Percentiles rank a stretch among this genome's conserved stretches.
These are phyloP conservation scores for Drosophila auraria DNA, from an alignment of 1,140 invertebrate species.

Conservation along the genomic window DNA sequence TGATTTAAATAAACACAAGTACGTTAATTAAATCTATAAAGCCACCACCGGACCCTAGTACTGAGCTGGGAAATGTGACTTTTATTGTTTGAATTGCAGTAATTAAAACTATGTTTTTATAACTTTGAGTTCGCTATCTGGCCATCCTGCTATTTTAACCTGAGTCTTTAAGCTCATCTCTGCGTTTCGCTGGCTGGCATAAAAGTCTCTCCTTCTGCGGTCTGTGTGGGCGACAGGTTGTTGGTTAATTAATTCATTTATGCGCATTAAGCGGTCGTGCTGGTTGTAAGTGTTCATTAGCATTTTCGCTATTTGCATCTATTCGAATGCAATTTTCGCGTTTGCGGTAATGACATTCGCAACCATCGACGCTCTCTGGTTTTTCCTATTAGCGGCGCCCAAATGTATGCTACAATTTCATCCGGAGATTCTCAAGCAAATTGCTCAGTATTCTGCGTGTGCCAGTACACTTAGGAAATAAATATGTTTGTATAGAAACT, in stretches of 20 bases:
- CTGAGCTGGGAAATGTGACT: conserved; percentile 15
- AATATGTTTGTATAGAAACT: not conserved
- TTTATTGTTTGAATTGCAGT: conserved; percentile 40
- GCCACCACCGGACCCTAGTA: not conserved
- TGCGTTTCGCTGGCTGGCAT: conserved; percentile 7
- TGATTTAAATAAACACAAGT: conserved; percentile 36
- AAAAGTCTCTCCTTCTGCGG: not conserved
- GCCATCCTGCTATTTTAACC: conserved; percentile 2
- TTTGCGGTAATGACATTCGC: conserved; percentile 40
- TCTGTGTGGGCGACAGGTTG: conserved; percentile 40
- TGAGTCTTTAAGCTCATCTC: conserved; percentile 29
- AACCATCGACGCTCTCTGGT: conserved; percentile 34
- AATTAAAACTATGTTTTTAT: conserved; percentile 36
- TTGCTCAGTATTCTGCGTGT: conserved; percentile 5
- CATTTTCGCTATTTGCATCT: conserved; percentile 72
- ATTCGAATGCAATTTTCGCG: conserved; percentile 68
- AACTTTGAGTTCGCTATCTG: conserved; percentile 5
- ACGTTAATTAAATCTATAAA: conserved; percentile 38
- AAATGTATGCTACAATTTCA: conserved; percentile 64
- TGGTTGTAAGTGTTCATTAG: conserved; percentile 73
- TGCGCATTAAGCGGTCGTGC: conserved; percentile 57
- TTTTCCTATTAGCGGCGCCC: conserved; percentile 33
- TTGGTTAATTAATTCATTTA: conserved; percentile 60
- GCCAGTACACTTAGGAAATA: not conserved
- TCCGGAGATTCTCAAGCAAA: conserved; percentile 39